Base-by-base conservation (phyloP, 2,113 vertebrate species). In the Seriola quinqueradiata region DNA sequence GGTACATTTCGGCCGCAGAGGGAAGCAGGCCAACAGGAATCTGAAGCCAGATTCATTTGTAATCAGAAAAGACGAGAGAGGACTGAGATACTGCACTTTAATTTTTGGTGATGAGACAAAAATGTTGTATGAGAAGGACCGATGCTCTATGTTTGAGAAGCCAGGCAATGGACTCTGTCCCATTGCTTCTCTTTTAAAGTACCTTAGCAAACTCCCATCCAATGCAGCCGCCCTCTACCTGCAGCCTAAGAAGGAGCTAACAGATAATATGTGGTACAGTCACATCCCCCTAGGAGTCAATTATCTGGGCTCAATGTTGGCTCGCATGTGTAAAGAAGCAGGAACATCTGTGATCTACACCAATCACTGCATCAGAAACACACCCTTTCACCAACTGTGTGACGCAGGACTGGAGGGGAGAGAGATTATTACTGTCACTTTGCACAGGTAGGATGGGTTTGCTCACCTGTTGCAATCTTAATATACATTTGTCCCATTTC, bases 11-110 rank as follows among this genome's bases (percentile, higher is more conserved):
- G 67, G 73, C 17, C 67, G 73, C 32, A 77, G 80, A 40, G 73
- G 80, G n/a, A 82, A 82, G 25, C 75, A 68, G 44, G 75, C 68
- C 6, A 83, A 83, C 68, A 54, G 81, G 61, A 72, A 72, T 34
- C 74, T 83, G 4, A 83, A 42, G 25, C 60, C 68, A 10, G 60
- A 77, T 67, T 77, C 68, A 16, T 83, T 57, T 25, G n/a, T 57
- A 25, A 25, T 57, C n/a, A 57, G n/a, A 12, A 64, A 70, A 66
- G 60, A 77, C 0, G 9, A 65, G n/a, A 50, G 59, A 38, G 73
- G 74, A 5, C 50, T 65, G 6, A 71, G 50, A 42, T 82, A 42
- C 42, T 77, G 73, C 40, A 50, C 59, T 8, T 58, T 75, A 50
- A 14, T n/a, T 2, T 50, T 71, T 4, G 7, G 21, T 0, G 67